Evolutionary conservation across 2,888 invertebrate species (phyloP), one percentile per base, ranked within the genome.

Genomic region (Pyrocoelia pectoralis): DNA sequence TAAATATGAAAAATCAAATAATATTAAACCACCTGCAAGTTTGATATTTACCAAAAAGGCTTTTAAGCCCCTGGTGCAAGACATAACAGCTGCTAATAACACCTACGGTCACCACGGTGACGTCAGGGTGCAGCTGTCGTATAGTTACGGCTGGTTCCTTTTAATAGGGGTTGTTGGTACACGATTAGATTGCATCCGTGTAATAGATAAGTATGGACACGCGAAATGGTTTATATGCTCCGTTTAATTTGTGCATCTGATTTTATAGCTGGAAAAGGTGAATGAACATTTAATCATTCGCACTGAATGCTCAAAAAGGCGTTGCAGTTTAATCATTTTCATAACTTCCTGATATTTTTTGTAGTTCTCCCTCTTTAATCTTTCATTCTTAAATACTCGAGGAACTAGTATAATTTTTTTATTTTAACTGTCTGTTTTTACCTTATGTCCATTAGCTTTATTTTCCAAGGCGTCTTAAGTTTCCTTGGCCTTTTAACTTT

Each of bases 111-210:
- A 65, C 68, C 66, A 65, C 57, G 67, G 67, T 70, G 70, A 70
- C 70, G 70, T 70, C 70, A 68, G 59, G 61, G 57, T 64, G 64
- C 70, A 70, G 70, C 70, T 70, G 70, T 62, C 66, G 43, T 49
- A 53, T 55, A 56, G 70, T 63, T 63, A 69, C 65, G 69, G 66
- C 68, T 67, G 68, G 70, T 68, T 68, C 67, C 64, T 59, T 66
- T 56, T 60, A 60, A 66, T 60, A 63, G 49, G 66, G 66, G 62
- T 64, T 41, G 53, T 61, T 61, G 56, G 53, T 66, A 49, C 49
- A 53, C 68, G 70, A 70, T 70, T 70, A 70, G 66, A 70, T 70
- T 70, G 59, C 55, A 48, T 55, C 66, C 60, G 64, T 67, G 66
- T 65, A 65, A 60, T 54, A 56, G 66, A 69, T 67, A 69, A 68